Evolutionary conservation across 2,113 vertebrate species (phyloP).

Genomic region (Orycteropus afer): DNA sequence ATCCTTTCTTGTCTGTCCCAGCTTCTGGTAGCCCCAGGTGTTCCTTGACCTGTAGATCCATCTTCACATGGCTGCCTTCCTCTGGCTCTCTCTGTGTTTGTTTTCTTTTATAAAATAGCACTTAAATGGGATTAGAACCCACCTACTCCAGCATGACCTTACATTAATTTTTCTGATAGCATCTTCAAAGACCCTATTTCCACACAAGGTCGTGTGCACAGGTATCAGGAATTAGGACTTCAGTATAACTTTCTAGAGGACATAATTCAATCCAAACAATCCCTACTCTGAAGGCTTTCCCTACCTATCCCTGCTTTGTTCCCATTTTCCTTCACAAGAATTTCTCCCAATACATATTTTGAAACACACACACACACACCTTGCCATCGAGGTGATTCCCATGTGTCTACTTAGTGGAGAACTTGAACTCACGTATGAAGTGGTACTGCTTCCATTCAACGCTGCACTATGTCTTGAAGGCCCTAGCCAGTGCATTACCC

Average conservation of each 20-base stretch:
- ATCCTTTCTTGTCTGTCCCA: neutral
- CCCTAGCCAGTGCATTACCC: neutral
- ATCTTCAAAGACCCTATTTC: neutral
- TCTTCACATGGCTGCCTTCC: neutral
- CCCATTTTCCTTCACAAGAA: neutral
- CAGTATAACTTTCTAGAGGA: neutral
- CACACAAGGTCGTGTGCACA: neutral
- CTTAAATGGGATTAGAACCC: neutral
- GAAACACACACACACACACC: too few relatives aligned
- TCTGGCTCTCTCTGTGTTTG: neutral
- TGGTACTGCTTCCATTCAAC: too few relatives aligned
- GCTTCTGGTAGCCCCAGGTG: neutral
- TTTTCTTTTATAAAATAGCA: neutral
- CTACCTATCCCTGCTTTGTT: neutral
- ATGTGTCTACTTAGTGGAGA: neutral
- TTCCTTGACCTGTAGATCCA: neutral
- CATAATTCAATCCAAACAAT: neutral
- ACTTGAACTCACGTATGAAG: neutral
- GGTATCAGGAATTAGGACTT: neutral
- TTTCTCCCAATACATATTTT: neutral
- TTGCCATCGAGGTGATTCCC: too few relatives aligned
- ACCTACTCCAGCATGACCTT: neutral
- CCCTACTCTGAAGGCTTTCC: neutral
- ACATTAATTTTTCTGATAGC: neutral
- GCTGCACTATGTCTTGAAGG: fast-evolving